phyloP scores from a whole-genome alignment of 2,888 invertebrate species.

The Buathra laborator region DNA sequence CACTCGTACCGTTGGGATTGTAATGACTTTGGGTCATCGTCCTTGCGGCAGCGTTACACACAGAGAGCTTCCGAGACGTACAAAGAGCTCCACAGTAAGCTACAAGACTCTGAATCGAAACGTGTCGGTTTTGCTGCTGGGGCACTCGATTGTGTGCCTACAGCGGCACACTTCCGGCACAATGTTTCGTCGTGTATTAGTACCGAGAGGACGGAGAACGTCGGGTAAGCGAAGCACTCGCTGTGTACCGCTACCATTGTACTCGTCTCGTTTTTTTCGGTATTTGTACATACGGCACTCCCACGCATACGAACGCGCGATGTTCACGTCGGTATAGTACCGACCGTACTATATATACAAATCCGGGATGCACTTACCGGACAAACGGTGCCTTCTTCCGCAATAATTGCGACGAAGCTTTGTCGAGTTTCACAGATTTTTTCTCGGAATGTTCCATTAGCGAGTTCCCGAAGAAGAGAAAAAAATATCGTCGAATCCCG shows the following conservation, averaged over 20 bases:
- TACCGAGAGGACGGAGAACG: background rate
- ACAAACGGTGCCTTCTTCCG: constrained; percentile 25
- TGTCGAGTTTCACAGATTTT: background rate
- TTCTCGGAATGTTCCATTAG: background rate
- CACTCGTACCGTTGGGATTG: background rate
- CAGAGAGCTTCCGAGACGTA: background rate
- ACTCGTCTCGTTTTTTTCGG: background rate
- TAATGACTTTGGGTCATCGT: constrained; percentile 29
- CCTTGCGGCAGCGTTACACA: constrained; percentile 8
- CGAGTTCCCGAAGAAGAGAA: background rate
- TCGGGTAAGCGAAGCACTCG: background rate
- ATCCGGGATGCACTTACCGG: constrained; percentile 14
- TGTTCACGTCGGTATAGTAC: background rate
- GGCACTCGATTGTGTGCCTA: background rate
- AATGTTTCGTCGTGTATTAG: constrained; percentile 11
- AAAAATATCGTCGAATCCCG: background rate
- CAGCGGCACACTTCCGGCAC: constrained; percentile 52
- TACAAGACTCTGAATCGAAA: constrained; percentile 39
- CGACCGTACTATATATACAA: constrained; percentile 7
- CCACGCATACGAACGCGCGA: background rate
- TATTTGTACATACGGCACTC: background rate
- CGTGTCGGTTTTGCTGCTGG: constrained; percentile 5
- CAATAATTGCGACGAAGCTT: constrained; percentile 29
- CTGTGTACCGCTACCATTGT: constrained; percentile 21
- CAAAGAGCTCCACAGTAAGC: constrained; percentile 23